Evolutionary conservation across 37 sponge, comb jelly and placozoan genomes (phyloP), one percentile per base, ranked within the genome.

Genomic region (Mnemiopsis leidyi): DNA sequence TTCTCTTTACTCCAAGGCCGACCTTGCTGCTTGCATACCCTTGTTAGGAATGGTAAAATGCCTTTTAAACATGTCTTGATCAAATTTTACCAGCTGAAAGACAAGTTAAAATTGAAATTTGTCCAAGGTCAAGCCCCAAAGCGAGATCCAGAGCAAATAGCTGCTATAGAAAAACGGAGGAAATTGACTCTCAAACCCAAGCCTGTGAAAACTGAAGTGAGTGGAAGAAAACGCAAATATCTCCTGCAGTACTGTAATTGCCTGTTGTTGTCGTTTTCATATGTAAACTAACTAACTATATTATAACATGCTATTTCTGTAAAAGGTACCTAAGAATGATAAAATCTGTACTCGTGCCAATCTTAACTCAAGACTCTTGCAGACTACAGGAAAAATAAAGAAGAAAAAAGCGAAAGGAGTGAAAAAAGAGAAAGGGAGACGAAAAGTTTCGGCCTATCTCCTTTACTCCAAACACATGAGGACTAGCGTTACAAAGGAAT

Each of bases 141-240:
- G 24, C 39, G 90, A 23, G 90, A 85, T n/a, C 90, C 90, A 23
- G 90, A 85, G 0, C 90, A 85, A 23, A 85, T 85, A 1, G 90
- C 90, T 40, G 90, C 90, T 5, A 85, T 85, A 36, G 90, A 85
- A 61, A 85, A 85, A 85, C 90, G 90, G 20, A 85, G 90, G 35
- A 85, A 85, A 26, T 29, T 85, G 0, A 85, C 90, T 85, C 48
- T 85, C 16, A 85, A 85, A 39, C 90, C 90, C n/a, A 85, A 85
- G 23, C 90, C 90, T 85, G 26, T n/a, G 38, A 85, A 85, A 39
- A 20, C 90, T 1, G 90, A 85, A 61, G 90, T 85, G 7, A 5
- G 38, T 31, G n/a, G n/a, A n/a, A n/a, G n/a, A n/a, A n/a, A n/a
- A n/a, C n/a, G n/a, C n/a, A n/a, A n/a, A n/a, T n/a, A n/a, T n/a